Evolutionary conservation across 2,113 vertebrate genomes (phyloP).

Genomic region (Pterocles burchelli): DNA sequence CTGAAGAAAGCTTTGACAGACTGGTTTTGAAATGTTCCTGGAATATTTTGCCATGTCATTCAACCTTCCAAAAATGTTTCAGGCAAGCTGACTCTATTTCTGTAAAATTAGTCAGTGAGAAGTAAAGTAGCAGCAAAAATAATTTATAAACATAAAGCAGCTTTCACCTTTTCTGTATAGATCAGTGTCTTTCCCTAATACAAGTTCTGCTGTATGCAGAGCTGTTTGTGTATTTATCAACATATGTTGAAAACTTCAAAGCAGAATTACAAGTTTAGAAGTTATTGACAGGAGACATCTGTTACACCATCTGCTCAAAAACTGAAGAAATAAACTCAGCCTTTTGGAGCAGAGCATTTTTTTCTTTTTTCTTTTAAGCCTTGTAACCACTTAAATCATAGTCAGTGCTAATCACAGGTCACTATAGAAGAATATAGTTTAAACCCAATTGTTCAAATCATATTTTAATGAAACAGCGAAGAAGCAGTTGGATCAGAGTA

Average conservation of each 20-base stretch:
- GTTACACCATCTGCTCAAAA: slow-evolving; percentile 53
- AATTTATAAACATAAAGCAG: slow-evolving; percentile 5
- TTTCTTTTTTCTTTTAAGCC: background rate
- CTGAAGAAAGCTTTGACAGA: background rate
- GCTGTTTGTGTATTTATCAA: background rate
- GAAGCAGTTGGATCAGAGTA: background rate
- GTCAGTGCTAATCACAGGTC: background rate
- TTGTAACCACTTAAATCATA: background rate
- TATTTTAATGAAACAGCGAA: background rate
- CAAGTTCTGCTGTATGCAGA: background rate
- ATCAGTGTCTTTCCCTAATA: background rate
- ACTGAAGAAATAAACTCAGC: background rate
- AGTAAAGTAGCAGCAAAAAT: background rate
- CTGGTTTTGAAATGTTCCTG: background rate
- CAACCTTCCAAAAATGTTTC: background rate
- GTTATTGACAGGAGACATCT: slow-evolving; percentile 59
- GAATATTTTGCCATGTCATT: slow-evolving; percentile 15
- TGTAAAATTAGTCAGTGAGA: background rate
- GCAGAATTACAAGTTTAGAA: slow-evolving; percentile 34
- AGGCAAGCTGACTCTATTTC: background rate
- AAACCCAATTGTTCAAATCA: background rate
- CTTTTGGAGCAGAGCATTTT: background rate
- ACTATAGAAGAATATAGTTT: background rate
- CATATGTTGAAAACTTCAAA: slow-evolving; percentile 33
- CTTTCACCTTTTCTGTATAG: background rate